These are phyloP conservation scores for Drosophila koepferae DNA, from an alignment of 2,888 invertebrate species.

Conservation along the genomic window DNA sequence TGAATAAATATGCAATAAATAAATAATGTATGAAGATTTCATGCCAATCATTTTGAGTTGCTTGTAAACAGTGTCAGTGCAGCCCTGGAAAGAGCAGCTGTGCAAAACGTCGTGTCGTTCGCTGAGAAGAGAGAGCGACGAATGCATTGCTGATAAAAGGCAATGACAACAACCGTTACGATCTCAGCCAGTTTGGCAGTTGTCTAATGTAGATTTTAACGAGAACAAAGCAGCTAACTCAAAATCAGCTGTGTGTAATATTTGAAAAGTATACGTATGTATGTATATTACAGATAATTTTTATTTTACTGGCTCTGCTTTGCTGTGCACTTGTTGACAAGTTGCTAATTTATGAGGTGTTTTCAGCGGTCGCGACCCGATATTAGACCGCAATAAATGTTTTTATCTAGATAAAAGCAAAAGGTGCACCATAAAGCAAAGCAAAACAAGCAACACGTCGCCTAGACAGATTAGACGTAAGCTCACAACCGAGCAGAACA, in stretches of 20 bases:
- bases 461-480: not conserved
- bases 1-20: not conserved
- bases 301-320: not conserved
- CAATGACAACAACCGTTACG: constrained; percentile 2
- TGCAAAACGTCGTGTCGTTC: not conserved
- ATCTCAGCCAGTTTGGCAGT: not conserved
- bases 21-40: not conserved
- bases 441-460: not conserved
- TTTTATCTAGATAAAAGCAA: constrained; percentile 38
- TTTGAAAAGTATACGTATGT: not conserved
- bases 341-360: not conserved
- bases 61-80: not conserved
- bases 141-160: constrained; percentile 19
- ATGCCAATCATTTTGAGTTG: too few species aligned
- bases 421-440: not conserved
- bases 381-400: constrained; percentile 35
- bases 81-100: constrained; percentile 31
- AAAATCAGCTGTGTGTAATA: constrained; percentile 43
- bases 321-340: not conserved
- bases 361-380: constrained; percentile 26
- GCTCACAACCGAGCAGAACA: constrained; percentile 30
- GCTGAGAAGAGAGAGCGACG: not conserved
- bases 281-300: not conserved
- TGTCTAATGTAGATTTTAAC: not conserved
- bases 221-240: constrained; percentile 31